These are phyloP conservation scores for Ciconia nigra DNA, from an alignment of 2,797 vertebrate genomes.

Conservation along the genomic window DNA sequence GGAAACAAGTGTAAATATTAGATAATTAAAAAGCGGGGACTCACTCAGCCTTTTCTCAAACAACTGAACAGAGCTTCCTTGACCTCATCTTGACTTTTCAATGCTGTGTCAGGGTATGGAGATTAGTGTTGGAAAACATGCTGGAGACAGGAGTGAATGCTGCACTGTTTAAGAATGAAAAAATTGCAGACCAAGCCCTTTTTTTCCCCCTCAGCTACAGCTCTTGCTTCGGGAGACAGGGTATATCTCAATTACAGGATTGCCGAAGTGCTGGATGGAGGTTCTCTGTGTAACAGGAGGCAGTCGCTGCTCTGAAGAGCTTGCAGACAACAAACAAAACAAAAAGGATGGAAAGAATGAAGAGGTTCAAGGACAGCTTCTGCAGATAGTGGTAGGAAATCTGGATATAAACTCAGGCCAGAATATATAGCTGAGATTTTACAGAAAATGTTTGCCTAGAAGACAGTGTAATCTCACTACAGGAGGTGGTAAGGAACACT, in stretches of 20 bases:
- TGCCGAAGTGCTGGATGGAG: not conserved
- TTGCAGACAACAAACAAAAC: not conserved
- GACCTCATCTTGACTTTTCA: slow-evolving; percentile 2
- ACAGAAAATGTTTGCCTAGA: slow-evolving; percentile 12
- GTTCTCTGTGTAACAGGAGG: not conserved
- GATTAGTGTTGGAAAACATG: not conserved
- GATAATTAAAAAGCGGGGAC: not conserved
- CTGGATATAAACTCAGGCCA: not conserved
- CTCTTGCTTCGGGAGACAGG: not conserved
- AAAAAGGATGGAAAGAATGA: not conserved
- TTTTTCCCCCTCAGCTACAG: not conserved
- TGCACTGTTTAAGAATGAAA: slow-evolving; percentile 3
- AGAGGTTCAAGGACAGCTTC: not conserved
- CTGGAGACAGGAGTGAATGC: not conserved
- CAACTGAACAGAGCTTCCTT: not conserved
- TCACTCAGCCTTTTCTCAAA: not conserved
- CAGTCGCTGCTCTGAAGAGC: not conserved
- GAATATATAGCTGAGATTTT: not conserved
- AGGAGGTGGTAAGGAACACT: slow-evolving; percentile 18
- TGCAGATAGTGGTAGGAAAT: not conserved
- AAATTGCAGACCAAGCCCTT: not conserved
- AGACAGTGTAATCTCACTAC: not conserved
- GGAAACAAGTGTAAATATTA: not conserved
- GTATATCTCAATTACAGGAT: not conserved
- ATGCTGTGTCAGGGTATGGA: not conserved